phyloP scores from a whole-genome alignment of 1,140 invertebrate genomes.

The Ostrea edulis region DNA sequence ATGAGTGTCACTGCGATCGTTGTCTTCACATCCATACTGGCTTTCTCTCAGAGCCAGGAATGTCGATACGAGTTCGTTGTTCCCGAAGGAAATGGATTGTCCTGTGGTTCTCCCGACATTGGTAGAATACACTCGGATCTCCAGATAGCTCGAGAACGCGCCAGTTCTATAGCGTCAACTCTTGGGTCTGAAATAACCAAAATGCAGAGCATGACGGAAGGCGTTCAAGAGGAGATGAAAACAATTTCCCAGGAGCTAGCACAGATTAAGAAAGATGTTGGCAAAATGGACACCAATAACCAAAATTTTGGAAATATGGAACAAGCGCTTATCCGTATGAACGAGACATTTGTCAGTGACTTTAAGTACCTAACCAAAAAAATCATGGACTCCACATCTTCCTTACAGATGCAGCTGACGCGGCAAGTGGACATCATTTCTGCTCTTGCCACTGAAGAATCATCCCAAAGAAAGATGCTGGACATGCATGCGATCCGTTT shows the following conservation, averaged over 20 bases:
- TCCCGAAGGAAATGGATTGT: slow-evolving; percentile 1
- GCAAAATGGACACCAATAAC: background rate
- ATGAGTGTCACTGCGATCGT: background rate
- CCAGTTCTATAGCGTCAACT: background rate
- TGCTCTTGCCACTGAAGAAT: background rate
- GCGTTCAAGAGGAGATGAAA: slow-evolving; percentile 1
- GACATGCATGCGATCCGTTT: background rate
- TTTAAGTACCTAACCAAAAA: slow-evolving; percentile 12
- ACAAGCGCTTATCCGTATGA: background rate
- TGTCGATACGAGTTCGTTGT: slow-evolving; percentile 19
- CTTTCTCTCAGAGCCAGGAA: background rate
- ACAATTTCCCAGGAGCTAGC: background rate
- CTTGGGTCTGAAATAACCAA: slow-evolving; percentile 5
- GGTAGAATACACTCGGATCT: background rate
- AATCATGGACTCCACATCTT: background rate
- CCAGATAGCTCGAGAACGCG: background rate
- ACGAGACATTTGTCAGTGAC: background rate
- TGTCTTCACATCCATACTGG: background rate
- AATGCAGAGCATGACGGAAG: background rate
- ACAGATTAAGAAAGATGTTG: background rate
- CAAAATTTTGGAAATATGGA: background rate
- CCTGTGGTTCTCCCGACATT: background rate
- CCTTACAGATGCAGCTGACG: background rate
- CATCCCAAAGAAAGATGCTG: background rate
- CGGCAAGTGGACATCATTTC: background rate